Base-by-base conservation (phyloP, 2,113 vertebrate genomes). In the Callocephalon fimbriatum region DNA sequence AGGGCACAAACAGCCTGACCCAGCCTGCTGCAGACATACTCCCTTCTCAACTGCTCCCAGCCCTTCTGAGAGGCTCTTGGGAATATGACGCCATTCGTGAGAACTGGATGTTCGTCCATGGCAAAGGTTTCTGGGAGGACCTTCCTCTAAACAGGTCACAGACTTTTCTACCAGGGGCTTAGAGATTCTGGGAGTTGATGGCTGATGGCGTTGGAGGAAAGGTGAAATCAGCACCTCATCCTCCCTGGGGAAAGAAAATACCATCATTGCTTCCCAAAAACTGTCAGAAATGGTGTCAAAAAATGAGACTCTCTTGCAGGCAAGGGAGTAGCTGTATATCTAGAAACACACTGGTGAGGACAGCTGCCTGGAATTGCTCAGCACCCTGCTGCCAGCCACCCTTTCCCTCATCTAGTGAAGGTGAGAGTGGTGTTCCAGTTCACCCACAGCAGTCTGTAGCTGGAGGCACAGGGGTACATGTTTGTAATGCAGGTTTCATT, bases 401-500 rank as follows among this genome's bases (percentile, higher is more conserved):
- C 26, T 44, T 53, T 50, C 19, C 32, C 20, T 65, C 17, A 31
- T 40, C 66, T 32, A 25, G 25, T 2, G 3, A 35, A 29, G 25
- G 35, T 20, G 10, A 79, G 47, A 79, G 35, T 3, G 0, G 21
- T 26, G 51, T 37, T 38, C 31, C 1, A 0, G 18, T n/a, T 38
- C n/a, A 81, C 47, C 51, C 37, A 17, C 12, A 3, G 40, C 32
- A 29, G 27, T 19, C 40, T 35, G 25, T 27, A 37, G 61, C 54
- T 25, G 18, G 32, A n/a, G 50, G 56, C 20, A 53, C 1, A 2
- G 38, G 29, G 48, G 40, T 38, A 23, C 5, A 1, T 8, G 14
- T 47, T 58, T 42, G 16, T 35, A 53, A 59, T 11, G 5, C 0
- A 1, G 23, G 17, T 45, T 65, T 71, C 1, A 0, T 20, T 29